Evolutionary conservation across 2,888 invertebrate species (phyloP), one percentile per base, ranked within the genome.

Genomic region (Sepiola atlantica): DNA sequence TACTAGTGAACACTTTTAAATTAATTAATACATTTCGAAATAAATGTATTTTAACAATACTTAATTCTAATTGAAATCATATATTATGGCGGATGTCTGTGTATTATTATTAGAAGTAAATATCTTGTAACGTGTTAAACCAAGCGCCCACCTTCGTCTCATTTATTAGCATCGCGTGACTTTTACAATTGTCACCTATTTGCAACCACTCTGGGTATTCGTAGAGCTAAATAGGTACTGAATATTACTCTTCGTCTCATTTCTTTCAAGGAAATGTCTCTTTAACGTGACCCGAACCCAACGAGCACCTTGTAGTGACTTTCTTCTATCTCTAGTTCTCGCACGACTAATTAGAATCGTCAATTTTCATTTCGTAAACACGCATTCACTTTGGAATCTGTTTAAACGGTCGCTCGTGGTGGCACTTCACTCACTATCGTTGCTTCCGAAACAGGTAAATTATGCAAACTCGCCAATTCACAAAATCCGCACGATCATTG

Each of bases 381-480:
- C 77, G 77, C n/a, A 77, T 32, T 77, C 77, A n/a, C 32, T 77
- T 77, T 14, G 32, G 14, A n/a, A 16, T 77, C n/a, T 77, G 77
- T 77, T 77, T n/a, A 77, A 77, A 77, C n/a, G 77, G 16, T 77
- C 77, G n/a, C 14, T 77, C 16, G n/a, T 77, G 77, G n/a, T 32
- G 77, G 32, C 77, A 77, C 32, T 77, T 16, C n/a, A 77, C n/a
- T n/a, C 77, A 77, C n/a, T n/a, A n/a, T n/a, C 77, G 32, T n/a
- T 16, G 77, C n/a, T 77, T 77, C 77, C 77, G 16, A 77, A 77
- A 77, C 77, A 32, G 77, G 14, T 77, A n/a, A 77, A 77, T 32
- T 77, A 77, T 77, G 77, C 77, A 77, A 77, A 77, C 77, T 77
- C n/a, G 32, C n/a, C 77, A n/a, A n/a, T 77, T 77, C n/a, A n/a